Conservation (phyloP, 2,113 vertebrate species). For the Cheirogaleus medius region DNA sequence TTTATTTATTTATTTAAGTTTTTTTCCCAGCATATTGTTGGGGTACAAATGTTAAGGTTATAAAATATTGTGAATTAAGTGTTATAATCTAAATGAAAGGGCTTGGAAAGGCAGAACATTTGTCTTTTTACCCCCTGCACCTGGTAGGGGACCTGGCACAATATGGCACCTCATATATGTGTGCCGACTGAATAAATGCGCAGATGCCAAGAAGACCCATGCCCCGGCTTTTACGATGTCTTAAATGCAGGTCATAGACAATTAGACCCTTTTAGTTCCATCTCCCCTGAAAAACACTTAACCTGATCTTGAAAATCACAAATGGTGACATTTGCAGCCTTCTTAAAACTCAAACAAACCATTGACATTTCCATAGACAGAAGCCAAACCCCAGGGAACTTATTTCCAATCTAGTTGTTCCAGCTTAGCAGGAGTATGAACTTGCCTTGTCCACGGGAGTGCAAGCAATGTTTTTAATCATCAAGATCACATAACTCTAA, state of each 20-base stretch:
- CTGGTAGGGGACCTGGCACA: neutral
- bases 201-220: accelerated
- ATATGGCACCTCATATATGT: neutral
- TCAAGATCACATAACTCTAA: constrained; percentile 3
- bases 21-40: too few relatives aligned
- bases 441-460: neutral
- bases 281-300: constrained; percentile 28
- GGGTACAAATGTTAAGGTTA: too few relatives aligned
- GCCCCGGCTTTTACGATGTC: neutral
- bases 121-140: neutral
- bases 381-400: constrained; percentile 38
- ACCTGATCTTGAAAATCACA: constrained; percentile 32
- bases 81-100: neutral
- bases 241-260: neutral
- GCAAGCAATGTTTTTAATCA: neutral
- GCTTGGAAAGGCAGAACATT: neutral
- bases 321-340: constrained; percentile 12
- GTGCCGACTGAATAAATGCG: neutral
- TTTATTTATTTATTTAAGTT: too few relatives aligned
- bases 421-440: neutral
- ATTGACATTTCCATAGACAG: constrained; percentile 59
- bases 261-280: neutral
- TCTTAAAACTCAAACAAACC: constrained; percentile 3
- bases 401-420: neutral
- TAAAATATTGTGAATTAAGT: neutral